Conservation (phyloP, 1,140 invertebrate genomes). For the Drosophila novamexicana region DNA sequence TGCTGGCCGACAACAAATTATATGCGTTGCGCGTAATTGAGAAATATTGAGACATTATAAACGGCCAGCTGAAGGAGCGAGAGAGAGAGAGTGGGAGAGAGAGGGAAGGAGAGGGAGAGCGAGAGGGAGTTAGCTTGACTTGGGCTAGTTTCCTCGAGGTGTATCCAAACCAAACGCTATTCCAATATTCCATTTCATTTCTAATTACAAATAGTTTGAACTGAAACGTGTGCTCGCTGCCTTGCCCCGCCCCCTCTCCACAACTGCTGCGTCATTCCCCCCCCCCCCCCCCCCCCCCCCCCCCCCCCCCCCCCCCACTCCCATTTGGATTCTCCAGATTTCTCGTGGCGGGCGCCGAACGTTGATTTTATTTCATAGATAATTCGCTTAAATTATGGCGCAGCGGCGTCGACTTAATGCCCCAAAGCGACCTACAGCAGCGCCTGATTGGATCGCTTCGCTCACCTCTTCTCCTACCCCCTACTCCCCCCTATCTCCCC, state of each 20-base stretch:
- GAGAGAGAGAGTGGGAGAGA: not conserved
- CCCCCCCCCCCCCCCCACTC: slow-evolving; percentile 6
- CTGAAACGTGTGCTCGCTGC: slow-evolving; percentile 34
- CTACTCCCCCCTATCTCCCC: not conserved
- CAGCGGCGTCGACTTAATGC: slow-evolving; percentile 65
- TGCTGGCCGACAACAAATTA: slow-evolving; percentile 72
- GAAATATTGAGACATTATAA: slow-evolving; percentile 81
- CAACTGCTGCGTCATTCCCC: slow-evolving; percentile 30
- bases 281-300: slow-evolving; percentile 4
- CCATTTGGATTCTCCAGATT: slow-evolving; percentile 2
- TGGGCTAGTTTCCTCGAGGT: slow-evolving; percentile 9
- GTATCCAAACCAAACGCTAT: slow-evolving; percentile 5
- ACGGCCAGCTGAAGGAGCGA: not conserved
- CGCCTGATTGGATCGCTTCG: slow-evolving; percentile 58
- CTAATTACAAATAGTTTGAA: slow-evolving; percentile 69
- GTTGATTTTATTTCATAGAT: slow-evolving; percentile 83
- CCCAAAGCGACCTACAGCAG: slow-evolving; percentile 80
- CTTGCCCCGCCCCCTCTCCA: not conserved
- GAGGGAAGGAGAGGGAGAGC: slow-evolving; percentile 4
- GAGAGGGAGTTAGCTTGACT: not conserved
- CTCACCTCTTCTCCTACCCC: not conserved
- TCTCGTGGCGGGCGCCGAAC: slow-evolving; percentile 48
- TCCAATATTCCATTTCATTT: slow-evolving; percentile 36
- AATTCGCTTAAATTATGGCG: slow-evolving; percentile 84
- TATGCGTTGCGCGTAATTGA: slow-evolving; percentile 78